A percentile compares a stretch with the other conserved stretches of the same genome.
Conservation (phyloP, 2,888 invertebrate genomes). For the Metopia argyrocephala region DNA sequence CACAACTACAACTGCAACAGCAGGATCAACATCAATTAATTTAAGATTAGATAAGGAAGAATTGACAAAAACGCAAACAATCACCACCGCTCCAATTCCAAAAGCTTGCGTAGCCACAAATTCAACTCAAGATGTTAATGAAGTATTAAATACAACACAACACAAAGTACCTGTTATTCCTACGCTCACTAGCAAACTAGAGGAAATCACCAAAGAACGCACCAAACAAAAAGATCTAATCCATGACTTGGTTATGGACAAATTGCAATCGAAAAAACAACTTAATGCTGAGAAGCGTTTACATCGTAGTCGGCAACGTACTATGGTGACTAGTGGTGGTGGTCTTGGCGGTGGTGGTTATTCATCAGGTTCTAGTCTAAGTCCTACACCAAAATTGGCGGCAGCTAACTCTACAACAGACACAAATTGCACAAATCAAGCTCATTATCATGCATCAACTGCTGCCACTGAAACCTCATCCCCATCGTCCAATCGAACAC, state of each 20-base stretch:
- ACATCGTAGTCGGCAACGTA: slow-evolving; percentile 81
- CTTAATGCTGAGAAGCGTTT: slow-evolving; percentile 82
- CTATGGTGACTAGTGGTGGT: slow-evolving; percentile 72
- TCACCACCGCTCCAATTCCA: background rate
- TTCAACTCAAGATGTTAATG: background rate
- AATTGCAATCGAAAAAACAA: slow-evolving; percentile 84
- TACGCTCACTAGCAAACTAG: slow-evolving; percentile 84
- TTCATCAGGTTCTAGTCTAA: slow-evolving; percentile 74
- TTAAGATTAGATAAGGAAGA: slow-evolving; percentile 46
- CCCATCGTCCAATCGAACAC: slow-evolving; percentile 19
- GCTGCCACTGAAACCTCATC: slow-evolving; percentile 59
- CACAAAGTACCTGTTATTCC: slow-evolving; percentile 78
- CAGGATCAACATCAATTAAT: slow-evolving; percentile 52
- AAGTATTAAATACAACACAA: slow-evolving; percentile 59
- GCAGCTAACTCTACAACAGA: slow-evolving; percentile 72
- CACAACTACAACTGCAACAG: slow-evolving; percentile 51
- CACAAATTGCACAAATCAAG: slow-evolving; percentile 75
- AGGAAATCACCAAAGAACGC: slow-evolving; percentile 88
- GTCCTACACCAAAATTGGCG: slow-evolving; percentile 76
- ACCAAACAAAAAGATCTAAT: slow-evolving; percentile 91
- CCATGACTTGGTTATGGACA: slow-evolving; percentile 89
- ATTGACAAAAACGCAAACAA: slow-evolving; percentile 12
- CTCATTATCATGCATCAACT: slow-evolving; percentile 76
- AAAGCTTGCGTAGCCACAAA: slow-evolving; percentile 44
- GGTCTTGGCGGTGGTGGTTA: slow-evolving; percentile 68